Evolutionary conservation across 2,113 vertebrate genomes (phyloP).

Genomic region (Micromys minutus): DNA sequence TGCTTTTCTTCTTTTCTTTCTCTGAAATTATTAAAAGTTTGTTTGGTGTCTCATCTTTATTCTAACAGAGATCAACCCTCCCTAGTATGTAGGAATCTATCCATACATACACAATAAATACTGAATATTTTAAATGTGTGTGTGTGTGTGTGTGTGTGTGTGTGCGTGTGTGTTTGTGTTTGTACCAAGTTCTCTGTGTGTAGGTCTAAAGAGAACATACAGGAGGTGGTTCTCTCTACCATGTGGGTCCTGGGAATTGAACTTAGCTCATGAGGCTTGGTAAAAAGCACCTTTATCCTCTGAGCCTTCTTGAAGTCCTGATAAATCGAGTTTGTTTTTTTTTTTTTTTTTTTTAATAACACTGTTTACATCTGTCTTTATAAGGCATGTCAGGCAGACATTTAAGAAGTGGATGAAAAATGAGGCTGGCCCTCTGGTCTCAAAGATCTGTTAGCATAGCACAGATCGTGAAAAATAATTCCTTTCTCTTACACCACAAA

Average conservation of each 20-base stretch:
- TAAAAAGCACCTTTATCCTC: neutral
- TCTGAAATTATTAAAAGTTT: neutral
- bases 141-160: neutral
- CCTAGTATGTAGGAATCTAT: neutral
- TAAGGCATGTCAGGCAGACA: neutral
- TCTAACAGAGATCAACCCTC: neutral
- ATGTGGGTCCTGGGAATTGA: neutral
- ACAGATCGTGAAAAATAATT: neutral
- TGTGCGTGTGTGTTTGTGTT: neutral
- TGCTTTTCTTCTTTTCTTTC: slow-evolving; percentile 4
- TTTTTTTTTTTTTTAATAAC: no score
- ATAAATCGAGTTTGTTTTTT: no score
- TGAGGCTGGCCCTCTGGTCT: neutral
- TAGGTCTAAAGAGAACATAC: neutral
- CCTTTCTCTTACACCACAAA: neutral
- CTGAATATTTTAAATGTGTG: neutral
- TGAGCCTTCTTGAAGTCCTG: neutral
- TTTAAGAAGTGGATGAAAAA: neutral
- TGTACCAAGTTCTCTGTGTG: neutral
- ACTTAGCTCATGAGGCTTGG: neutral
- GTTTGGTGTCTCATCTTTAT: neutral
- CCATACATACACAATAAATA: neutral
- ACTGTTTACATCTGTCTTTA: neutral
- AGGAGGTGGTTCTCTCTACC: neutral
- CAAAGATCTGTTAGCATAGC: neutral